Evolutionary conservation across 2,113 vertebrate genomes (phyloP), one percentile per base, ranked within the genome.

Genomic region (Anser cygnoides): DNA sequence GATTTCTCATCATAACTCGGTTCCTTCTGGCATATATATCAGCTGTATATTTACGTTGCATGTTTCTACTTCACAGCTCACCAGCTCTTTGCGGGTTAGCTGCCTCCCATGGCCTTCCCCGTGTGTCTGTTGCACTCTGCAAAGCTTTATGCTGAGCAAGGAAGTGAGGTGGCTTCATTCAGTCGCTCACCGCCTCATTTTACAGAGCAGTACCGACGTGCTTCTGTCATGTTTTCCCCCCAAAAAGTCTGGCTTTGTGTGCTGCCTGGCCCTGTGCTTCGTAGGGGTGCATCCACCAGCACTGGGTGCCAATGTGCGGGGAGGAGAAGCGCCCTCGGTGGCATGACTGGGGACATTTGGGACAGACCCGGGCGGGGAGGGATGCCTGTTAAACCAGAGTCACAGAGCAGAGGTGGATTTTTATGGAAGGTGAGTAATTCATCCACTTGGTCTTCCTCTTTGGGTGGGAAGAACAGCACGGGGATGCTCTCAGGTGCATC

Each of bases 301-400:
- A 29, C 19, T 31, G 35, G 58, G 35, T 66, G 68, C 29, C 23
- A 81, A 29, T 41, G 31, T 5, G 13, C 3, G 3, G 20, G 49
- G 66, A 12, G 20, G 28, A 84, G 61, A 5, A 46, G 52, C 13
- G 89, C 11, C 66, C 78, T 54, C 58, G 3, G 0, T 55, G 76
- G 7, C 61, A 43, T 6, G 3, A 25, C 41, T 0, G 0, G 18
- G 71, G 84, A 66, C 61, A 72, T 0, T 18, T 41, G 26, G 39
- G 39, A 29, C 39, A 28, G 11, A 18, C 18, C 29, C 18, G 3
- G 13, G 35, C 12, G 2, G 18, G 18, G 0, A 22, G 29, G 46
- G 23, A 19, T 0, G 0, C 8, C 10, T 16, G 11, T 71, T 84
- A 58, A 25, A 18, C 0, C 0, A n/a, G 29, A 59, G 37, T 31